phyloP scores from a whole-genome alignment of 2,113 vertebrate species.

The Bucco capensis region DNA sequence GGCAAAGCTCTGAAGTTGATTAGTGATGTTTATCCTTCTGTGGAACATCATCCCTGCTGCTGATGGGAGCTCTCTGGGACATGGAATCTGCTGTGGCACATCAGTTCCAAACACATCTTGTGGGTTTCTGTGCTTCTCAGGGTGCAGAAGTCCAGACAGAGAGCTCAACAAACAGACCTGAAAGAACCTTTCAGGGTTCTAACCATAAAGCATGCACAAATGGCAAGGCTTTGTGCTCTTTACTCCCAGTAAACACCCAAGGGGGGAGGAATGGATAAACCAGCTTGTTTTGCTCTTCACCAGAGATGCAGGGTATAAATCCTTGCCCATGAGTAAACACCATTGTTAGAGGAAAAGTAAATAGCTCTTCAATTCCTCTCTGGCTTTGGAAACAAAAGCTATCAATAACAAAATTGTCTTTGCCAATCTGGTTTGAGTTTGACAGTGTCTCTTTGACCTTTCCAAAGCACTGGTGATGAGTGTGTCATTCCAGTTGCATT shows the following conservation, averaged over 20 bases:
- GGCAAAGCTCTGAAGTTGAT: neutral
- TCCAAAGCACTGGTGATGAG: slow-evolving; percentile 21
- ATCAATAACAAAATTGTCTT: slow-evolving; percentile 31
- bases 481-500: slow-evolving; percentile 31
- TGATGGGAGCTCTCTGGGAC: neutral
- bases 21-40: neutral
- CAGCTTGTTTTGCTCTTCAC: neutral
- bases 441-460: slow-evolving; percentile 44
- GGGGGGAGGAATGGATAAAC: neutral
- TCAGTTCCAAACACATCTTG: neutral
- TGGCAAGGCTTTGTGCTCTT: neutral
- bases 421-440: slow-evolving; percentile 54
- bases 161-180: neutral
- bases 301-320: slow-evolving; percentile 15
- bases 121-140: neutral
- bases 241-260: neutral
- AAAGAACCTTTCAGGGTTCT: neutral
- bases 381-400: slow-evolving; percentile 30
- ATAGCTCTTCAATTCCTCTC: neutral
- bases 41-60: neutral
- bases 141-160: neutral
- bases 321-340: slow-evolving; percentile 24
- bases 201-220: neutral
- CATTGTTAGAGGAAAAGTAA: slow-evolving; percentile 36
- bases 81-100: neutral